Percentiles rank a stretch among this genome's conserved stretches.
phyloP scores from a whole-genome alignment of 2,113 vertebrate genomes.

The Cyanoramphus novaezelandiae region DNA sequence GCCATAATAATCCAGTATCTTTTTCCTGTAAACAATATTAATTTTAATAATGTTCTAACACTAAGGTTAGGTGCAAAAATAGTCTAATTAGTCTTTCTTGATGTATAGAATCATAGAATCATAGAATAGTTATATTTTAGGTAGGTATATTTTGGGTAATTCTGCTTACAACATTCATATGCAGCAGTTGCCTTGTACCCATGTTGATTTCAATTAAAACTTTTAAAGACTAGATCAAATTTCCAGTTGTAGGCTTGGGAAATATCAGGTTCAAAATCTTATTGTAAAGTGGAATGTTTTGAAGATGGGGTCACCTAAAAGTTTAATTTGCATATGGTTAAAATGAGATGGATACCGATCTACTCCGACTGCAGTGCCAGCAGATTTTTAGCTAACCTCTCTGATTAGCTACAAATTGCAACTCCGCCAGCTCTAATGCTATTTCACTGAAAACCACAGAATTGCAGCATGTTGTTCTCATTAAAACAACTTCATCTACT shows the following conservation, averaged over 20 bases:
- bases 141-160: neutral
- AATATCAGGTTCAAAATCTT: neutral
- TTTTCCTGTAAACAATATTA: neutral
- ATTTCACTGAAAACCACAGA: neutral
- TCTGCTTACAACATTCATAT: neutral
- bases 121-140: too few relatives aligned
- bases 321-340: neutral
- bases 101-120: neutral
- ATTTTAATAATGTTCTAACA: slow-evolving; percentile 23
- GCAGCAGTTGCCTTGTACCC: neutral
- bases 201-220: neutral
- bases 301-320: neutral
- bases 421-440: neutral
- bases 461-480: neutral
- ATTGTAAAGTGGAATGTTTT: neutral
- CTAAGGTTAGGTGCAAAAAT: neutral
- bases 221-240: neutral
- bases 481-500: neutral
- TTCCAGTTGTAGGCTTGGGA: neutral
- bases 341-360: neutral
- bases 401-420: neutral
- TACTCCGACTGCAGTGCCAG: neutral
- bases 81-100: neutral
- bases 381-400: neutral
- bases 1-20: neutral